Percentiles rank a stretch among this genome's conserved stretches.
phyloP scores from a whole-genome alignment of 2,113 vertebrate genomes.

The Ctenomys sociabilis region DNA sequence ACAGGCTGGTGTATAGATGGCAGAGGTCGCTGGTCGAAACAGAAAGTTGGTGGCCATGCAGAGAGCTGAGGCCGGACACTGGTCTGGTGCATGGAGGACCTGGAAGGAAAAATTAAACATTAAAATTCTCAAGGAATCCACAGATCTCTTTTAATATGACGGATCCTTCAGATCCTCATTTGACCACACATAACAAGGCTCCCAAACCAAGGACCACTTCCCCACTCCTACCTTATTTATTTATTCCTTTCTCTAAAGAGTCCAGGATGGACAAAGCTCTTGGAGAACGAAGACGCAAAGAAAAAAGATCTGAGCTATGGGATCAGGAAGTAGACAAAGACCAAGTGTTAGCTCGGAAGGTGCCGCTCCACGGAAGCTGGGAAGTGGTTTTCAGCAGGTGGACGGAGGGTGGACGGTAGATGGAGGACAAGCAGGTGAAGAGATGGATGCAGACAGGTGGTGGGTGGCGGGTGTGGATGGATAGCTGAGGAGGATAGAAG shows the following conservation, averaged over 20 bases:
- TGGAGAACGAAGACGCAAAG: background rate
- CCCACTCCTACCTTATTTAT: background rate
- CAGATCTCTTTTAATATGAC: background rate
- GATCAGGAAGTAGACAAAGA: too few relatives aligned
- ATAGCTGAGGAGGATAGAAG: background rate
- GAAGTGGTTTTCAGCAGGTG: background rate
- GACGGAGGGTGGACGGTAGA: background rate
- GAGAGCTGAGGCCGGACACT: background rate
- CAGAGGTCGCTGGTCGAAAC: background rate
- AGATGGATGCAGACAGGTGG: too few relatives aligned
- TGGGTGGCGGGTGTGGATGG: background rate
- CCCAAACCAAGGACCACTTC: background rate
- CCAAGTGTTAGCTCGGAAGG: background rate
- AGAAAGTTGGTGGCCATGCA: background rate
- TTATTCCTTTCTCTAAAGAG: background rate
- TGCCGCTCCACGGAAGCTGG: accelerated
- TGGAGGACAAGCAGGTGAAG: background rate
- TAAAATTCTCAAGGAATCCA: background rate
- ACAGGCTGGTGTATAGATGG: background rate
- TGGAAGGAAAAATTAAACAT: background rate
- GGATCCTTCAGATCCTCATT: background rate
- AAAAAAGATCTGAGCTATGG: background rate
- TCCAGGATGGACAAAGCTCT: background rate
- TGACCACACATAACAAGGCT: background rate
- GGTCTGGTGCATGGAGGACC: background rate